Evolutionary conservation across 2,888 invertebrate genomes (phyloP).

Genomic region (Dasysyrphus tricinctus): DNA sequence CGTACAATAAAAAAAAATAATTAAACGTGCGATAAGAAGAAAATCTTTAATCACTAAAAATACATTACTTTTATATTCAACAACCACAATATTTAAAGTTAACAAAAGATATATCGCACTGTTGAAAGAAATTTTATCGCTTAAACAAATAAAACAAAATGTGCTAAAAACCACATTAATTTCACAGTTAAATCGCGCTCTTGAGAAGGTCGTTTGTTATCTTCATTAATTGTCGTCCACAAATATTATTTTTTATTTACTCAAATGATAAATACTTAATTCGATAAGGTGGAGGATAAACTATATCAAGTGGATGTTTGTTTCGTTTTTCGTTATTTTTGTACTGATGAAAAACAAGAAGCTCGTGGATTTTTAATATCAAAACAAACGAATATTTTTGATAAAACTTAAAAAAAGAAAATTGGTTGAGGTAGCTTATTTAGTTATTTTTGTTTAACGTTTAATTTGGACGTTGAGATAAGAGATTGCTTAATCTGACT

Average conservation of each 20-base stretch:
- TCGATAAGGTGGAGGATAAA: background rate
- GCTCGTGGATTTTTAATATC: background rate
- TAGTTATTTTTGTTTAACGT: background rate
- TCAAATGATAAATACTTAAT: constrained; percentile 40
- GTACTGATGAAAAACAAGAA: background rate
- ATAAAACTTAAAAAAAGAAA: background rate
- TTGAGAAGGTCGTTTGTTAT: constrained; percentile 70
- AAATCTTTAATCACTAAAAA: background rate
- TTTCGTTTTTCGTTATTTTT: background rate
- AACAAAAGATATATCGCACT: constrained; percentile 10
- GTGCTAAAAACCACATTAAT: constrained; percentile 47
- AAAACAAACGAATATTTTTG: background rate
- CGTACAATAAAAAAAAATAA: background rate
- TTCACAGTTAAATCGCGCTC: constrained; percentile 38
- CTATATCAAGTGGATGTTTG: constrained; percentile 1
- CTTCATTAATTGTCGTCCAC: constrained; percentile 37
- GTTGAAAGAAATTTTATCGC: constrained; percentile 1
- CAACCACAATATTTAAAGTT: background rate
- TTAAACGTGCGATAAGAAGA: background rate
- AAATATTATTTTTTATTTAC: constrained; percentile 36
- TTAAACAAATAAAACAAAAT: constrained; percentile 23
- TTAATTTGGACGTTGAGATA: background rate
- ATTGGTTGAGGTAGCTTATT: background rate
- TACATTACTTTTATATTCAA: background rate
- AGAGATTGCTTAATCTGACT: background rate